These are phyloP conservation scores for Philereme vetulata DNA, from an alignment of 2,888 invertebrate genomes.

Conservation along the genomic window DNA sequence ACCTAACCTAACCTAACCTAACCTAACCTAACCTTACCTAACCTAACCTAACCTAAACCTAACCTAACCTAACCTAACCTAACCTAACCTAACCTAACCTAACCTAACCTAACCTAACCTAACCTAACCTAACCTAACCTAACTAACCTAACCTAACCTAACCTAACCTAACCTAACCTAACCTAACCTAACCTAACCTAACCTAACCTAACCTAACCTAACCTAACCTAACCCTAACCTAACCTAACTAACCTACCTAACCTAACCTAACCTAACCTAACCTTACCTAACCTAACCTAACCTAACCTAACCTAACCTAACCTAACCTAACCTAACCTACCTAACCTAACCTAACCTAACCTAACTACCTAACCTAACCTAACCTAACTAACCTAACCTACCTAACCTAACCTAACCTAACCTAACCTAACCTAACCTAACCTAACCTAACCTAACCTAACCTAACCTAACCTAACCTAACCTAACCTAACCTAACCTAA, in stretches of 20 bases:
- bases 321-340: conserved; percentile 32
- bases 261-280: conserved; percentile 35
- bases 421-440: conserved; percentile 40
- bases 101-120: conserved; percentile 16
- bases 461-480: conserved; percentile 26
- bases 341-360: conserved; percentile 34
- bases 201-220: conserved; percentile 27
- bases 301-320: conserved; percentile 38
- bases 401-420: conserved; percentile 39
- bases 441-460: conserved; percentile 26
- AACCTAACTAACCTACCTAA: conserved; percentile 25
- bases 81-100: conserved; percentile 17
- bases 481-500: conserved; percentile 25
- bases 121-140: conserved; percentile 17
- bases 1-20: conserved; percentile 11
- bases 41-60: conserved; percentile 12
- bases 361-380: conserved; percentile 33
- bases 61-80: conserved; percentile 13
- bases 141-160: conserved; percentile 15
- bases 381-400: conserved; percentile 33
- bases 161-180: conserved; percentile 17
- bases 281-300: conserved; percentile 36
- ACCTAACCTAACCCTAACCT: conserved; percentile 22
- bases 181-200: conserved; percentile 15
- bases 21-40: conserved; percentile 5